Evolutionary conservation across 2,888 invertebrate species (phyloP), one percentile per base, ranked within the genome.

Genomic region (Ditula angustiorana): DNA sequence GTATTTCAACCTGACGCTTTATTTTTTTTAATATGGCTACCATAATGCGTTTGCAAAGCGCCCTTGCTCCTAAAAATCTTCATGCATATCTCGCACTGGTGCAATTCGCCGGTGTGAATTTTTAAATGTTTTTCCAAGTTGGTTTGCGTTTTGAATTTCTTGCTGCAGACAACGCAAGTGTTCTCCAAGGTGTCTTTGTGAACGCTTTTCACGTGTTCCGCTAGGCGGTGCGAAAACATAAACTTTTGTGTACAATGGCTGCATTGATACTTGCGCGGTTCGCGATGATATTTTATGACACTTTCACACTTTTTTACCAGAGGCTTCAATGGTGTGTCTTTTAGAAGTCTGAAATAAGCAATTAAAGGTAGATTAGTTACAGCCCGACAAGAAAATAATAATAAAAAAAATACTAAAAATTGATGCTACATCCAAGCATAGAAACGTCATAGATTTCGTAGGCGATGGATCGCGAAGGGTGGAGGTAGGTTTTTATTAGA

Each of bases 181-280:
- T 61, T 69, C 30, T 73, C 69, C 5, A 68, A 56, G 3, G 49
- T 59, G 13, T 69, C 73, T 21, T 64, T 70, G 30, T 79, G 79
- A 5, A 64, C 71, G 5, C 62, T 71, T n/a, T 62, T 72, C 2
- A 74, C 67, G 23, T 80, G 79, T 10, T 75, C 71, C 0, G 70
- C 67, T 16, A 81, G 59, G 30, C 76, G 71, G n/a, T 77, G 70
- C 0, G 74, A 67, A 10, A 72, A 61, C 5, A 68, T 53, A 30
- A 72, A 77, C 26, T 71, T 71, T 63, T 80, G 81, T 0, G 71
- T 67, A 47, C 83, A 84, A 10, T 71, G 67, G 2, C 47, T 72
- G 33, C 84, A 83, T 26, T 78, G 70, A 53, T 73, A 77, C 70
- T 77, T 79, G 8, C 57, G 62, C n/a, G 67, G 52, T 0, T 56